Percentiles rank a stretch among this genome's conserved stretches.
Conservation (phyloP, 2,888 invertebrate species). For the Coelinius sp. region DNA sequence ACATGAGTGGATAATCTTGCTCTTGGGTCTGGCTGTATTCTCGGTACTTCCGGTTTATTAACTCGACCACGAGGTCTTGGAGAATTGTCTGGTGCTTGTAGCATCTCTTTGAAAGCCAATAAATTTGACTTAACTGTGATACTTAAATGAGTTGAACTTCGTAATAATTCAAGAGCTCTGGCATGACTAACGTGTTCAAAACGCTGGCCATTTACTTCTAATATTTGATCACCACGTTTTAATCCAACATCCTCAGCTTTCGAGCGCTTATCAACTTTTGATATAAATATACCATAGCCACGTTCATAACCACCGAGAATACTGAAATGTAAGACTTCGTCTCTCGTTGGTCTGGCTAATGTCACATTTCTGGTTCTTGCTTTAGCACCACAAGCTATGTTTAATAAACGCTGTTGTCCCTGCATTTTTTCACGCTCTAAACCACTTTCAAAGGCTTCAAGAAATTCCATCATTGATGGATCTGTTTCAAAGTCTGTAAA, state of each 20-base stretch:
- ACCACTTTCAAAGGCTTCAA: constrained; percentile 91
- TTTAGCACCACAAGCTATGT: constrained; percentile 98
- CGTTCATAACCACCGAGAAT: constrained; percentile 95
- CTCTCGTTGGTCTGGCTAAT: constrained; percentile 90
- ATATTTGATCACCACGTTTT: constrained; percentile 96
- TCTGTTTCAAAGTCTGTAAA: constrained; percentile 98
- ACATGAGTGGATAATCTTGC: constrained; percentile 83
- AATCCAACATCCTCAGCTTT: constrained; percentile 97
- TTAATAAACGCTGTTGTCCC: constrained; percentile 86
- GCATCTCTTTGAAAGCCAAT: constrained; percentile 81
- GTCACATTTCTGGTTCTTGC: constrained; percentile 93
- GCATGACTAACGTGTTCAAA: constrained; percentile 94
- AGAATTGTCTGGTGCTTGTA: constrained; percentile 84
- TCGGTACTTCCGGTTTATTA: constrained; percentile 71
- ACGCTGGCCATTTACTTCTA: constrained; percentile 98
- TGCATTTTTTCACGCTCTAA: constrained; percentile 89
- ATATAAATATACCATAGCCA: constrained; percentile 94
- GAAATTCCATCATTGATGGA: constrained; percentile 95
- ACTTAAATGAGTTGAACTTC: constrained; percentile 94
- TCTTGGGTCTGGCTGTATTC: constrained; percentile 76
- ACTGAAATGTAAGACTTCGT: constrained; percentile 93
- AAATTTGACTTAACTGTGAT: constrained; percentile 98
- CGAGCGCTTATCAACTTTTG: constrained; percentile 92
- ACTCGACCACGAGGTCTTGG: constrained; percentile 79
- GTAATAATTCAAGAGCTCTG: constrained; percentile 92